Evolutionary conservation across 1,140 invertebrate species (phyloP).

Genomic region (Tribolium madens): DNA sequence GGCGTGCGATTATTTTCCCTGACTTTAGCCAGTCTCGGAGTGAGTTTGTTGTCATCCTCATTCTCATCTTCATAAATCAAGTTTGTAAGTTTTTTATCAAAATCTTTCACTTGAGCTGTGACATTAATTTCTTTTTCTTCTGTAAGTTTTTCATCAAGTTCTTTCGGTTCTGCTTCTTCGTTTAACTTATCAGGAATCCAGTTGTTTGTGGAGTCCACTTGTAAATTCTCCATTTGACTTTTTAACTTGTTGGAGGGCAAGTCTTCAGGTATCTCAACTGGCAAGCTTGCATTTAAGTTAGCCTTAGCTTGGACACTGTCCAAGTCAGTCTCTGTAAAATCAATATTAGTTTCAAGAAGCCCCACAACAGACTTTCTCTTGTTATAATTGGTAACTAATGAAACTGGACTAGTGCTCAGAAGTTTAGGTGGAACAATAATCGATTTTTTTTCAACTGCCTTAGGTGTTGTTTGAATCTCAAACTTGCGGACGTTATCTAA

Average conservation of each 20-base stretch:
- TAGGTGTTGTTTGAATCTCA: conserved; percentile 31
- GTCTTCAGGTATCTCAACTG: conserved; percentile 2
- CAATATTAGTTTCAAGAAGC: conserved; percentile 63
- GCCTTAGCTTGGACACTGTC: conserved; percentile 50
- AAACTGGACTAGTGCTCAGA: conserved; percentile 51
- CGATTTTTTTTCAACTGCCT: background rate
- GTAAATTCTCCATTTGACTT: background rate
- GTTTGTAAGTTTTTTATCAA: conserved; percentile 61
- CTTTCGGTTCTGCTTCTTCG: background rate
- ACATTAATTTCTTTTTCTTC: conserved; percentile 23
- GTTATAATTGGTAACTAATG: conserved; percentile 36
- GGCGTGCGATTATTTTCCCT: conserved; percentile 54
- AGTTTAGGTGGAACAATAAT: conserved; percentile 53
- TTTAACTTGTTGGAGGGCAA: conserved; percentile 7
- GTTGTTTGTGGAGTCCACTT: background rate
- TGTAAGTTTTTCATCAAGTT: background rate
- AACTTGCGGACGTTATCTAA: conserved; percentile 55
- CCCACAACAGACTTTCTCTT: conserved; percentile 59
- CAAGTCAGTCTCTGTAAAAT: conserved; percentile 63
- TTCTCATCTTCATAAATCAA: conserved; percentile 61
- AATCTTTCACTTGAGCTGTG: conserved; percentile 54
- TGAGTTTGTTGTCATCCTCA: conserved; percentile 26
- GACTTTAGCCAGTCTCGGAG: conserved; percentile 47
- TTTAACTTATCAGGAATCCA: background rate
- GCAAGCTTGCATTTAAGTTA: background rate